These are phyloP conservation scores for Polymixis lichenea DNA, from an alignment of 2,888 invertebrate species.

Conservation along the genomic window DNA sequence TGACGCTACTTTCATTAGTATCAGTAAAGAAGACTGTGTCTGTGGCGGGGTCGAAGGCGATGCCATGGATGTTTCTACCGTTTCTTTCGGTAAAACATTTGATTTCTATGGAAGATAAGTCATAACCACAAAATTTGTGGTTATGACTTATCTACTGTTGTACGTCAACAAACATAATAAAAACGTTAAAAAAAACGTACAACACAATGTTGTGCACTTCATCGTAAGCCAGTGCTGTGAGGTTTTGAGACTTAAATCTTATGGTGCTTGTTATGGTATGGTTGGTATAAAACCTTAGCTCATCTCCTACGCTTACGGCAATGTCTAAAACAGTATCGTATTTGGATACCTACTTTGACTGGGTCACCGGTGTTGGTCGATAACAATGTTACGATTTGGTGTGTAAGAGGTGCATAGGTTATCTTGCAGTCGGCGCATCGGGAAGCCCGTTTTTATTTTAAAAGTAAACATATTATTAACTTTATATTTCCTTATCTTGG, in stretches of 20 bases:
- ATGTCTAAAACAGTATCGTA: conserved; percentile 88
- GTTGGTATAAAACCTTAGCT: conserved; percentile 88
- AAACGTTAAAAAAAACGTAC: no score
- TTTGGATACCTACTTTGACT: no score
- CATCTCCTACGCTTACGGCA: conserved; percentile 92
- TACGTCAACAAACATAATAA: no score
- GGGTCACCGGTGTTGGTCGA: no score
- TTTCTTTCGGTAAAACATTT: conserved; percentile 86
- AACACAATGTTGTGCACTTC: conserved; percentile 91
- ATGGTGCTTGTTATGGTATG: conserved; percentile 71
- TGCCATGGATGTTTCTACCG: conserved; percentile 92
- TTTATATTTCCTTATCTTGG: no score
- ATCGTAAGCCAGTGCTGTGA: conserved; percentile 93
- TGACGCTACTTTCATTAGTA: conserved; percentile 82
- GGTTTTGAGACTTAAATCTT: conserved; percentile 30
- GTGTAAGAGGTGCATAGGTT: no score
- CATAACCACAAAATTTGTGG: conserved; percentile 91
- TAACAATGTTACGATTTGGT: no score
- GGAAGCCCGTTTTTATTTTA: no score
- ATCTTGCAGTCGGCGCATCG: no score
- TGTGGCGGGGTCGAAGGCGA: conserved; percentile 94
- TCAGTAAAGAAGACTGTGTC: conserved; percentile 94
- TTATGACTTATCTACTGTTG: no score
- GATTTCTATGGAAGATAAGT: conserved; percentile 79
- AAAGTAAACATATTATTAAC: no score